phyloP scores from a whole-genome alignment of 1,140 invertebrate species.

The Apis dorsata region DNA sequence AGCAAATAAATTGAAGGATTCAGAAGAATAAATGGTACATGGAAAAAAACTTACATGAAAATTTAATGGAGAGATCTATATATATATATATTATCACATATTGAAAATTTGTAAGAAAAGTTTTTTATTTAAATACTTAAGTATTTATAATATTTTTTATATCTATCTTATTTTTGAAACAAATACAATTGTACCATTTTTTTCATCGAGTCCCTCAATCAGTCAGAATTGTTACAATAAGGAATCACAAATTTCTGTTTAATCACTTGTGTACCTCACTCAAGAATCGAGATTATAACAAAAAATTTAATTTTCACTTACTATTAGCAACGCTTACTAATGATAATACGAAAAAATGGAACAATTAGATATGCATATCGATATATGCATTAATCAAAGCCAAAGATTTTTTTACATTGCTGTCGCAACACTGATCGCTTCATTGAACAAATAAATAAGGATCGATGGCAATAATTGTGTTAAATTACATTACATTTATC shows the following conservation, averaged over 20 bases:
- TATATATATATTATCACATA: too few species aligned
- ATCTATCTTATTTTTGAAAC: too few species aligned
- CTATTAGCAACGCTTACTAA: neutral
- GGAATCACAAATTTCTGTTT: slow-evolving; percentile 7
- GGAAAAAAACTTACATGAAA: too few species aligned
- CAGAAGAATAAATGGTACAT: too few species aligned
- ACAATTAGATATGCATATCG: neutral
- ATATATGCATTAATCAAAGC: neutral
- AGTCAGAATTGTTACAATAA: slow-evolving; percentile 56
- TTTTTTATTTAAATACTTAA: too few species aligned
- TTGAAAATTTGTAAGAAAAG: too few species aligned
- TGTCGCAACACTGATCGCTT: neutral
- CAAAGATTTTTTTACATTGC: neutral
- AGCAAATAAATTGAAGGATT: neutral
- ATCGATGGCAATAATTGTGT: slow-evolving; percentile 7
- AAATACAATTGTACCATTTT: too few species aligned
- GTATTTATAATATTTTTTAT: too few species aligned
- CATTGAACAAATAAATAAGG: neutral
- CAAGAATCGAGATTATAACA: neutral
- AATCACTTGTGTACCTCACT: neutral
- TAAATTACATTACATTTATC: neutral
- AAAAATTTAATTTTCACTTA: neutral
- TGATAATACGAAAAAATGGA: neutral
- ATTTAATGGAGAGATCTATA: too few species aligned
- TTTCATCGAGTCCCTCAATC: too few species aligned